These are phyloP conservation scores for Galeopsomyia nigrocyanea DNA, from an alignment of 2,888 invertebrate species.

Conservation along the genomic window DNA sequence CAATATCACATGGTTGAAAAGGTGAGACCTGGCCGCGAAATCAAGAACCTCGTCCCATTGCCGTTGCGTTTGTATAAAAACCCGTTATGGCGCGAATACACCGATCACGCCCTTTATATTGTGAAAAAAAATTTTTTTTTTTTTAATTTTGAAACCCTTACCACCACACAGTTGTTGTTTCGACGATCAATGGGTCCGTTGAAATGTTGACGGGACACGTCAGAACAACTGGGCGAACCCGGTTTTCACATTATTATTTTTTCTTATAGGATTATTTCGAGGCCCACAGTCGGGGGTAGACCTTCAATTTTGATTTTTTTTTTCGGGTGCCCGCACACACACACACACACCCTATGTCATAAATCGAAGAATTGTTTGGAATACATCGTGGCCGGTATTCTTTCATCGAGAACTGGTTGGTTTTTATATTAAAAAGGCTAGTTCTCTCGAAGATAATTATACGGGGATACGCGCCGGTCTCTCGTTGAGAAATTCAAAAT, in stretches of 20 bases:
- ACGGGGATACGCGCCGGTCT: not conserved
- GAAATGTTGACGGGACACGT: slow-evolving; percentile 11
- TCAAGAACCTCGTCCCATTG: slow-evolving; percentile 21
- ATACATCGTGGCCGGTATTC: no score
- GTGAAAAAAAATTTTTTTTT: no score
- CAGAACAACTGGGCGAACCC: slow-evolving; percentile 24
- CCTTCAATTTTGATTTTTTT: not conserved
- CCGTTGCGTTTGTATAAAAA: not conserved
- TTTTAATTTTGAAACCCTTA: slow-evolving; percentile 22
- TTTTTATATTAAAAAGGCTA: no score
- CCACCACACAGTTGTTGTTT: not conserved
- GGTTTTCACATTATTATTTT: slow-evolving; percentile 15
- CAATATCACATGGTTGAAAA: slow-evolving; percentile 14
- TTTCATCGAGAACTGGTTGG: no score
- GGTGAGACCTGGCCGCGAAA: slow-evolving; percentile 3
- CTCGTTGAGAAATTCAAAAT: slow-evolving; percentile 23
- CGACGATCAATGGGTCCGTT: not conserved
- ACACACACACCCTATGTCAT: not conserved
- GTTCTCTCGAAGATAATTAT: slow-evolving; percentile 26
- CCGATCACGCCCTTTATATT: slow-evolving; percentile 26
- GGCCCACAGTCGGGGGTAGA: slow-evolving; percentile 27
- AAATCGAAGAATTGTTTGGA: slow-evolving; percentile 22
- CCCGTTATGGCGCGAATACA: slow-evolving; percentile 19
- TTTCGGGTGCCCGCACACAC: not conserved
- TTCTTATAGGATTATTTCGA: slow-evolving; percentile 20